These are phyloP conservation scores for Formicarius rufipectus DNA, from an alignment of 2,113 vertebrate genomes.

Conservation along the genomic window DNA sequence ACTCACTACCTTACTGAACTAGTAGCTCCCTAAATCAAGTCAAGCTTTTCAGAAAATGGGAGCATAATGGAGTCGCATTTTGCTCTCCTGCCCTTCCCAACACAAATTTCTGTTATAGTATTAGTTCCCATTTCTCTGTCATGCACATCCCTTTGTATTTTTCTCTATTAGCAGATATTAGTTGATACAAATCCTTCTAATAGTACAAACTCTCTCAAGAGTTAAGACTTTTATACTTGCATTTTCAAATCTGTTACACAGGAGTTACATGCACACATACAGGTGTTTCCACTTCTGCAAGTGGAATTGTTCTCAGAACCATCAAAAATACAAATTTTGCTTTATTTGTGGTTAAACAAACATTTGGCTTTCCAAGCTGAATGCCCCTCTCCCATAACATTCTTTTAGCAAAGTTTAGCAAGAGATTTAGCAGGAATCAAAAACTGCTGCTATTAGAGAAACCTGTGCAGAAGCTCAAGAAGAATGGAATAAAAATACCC, in stretches of 20 bases:
- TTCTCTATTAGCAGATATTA: background rate
- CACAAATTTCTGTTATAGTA: background rate
- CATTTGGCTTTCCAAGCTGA: background rate
- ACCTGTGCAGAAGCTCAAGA: fast-evolving
- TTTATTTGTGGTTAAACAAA: background rate
- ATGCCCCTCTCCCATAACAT: background rate
- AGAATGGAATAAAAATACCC: background rate
- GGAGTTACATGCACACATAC: fast-evolving
- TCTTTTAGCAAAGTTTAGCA: background rate
- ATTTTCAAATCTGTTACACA: background rate
- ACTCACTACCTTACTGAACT: background rate
- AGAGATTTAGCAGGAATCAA: background rate
- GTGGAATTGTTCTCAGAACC: background rate
- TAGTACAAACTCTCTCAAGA: background rate
- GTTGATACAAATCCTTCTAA: background rate
- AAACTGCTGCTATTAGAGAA: background rate
- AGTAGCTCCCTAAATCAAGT: background rate
- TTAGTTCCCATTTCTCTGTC: background rate
- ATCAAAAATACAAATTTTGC: background rate
- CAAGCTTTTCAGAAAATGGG: background rate
- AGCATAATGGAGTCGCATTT: background rate
- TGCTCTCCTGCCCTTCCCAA: background rate
- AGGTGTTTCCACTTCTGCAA: background rate
- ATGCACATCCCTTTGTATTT: background rate
- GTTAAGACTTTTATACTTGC: background rate